Conservation (phyloP, 2,797 vertebrate species). For the Gymnoscopelus microlampas region DNA sequence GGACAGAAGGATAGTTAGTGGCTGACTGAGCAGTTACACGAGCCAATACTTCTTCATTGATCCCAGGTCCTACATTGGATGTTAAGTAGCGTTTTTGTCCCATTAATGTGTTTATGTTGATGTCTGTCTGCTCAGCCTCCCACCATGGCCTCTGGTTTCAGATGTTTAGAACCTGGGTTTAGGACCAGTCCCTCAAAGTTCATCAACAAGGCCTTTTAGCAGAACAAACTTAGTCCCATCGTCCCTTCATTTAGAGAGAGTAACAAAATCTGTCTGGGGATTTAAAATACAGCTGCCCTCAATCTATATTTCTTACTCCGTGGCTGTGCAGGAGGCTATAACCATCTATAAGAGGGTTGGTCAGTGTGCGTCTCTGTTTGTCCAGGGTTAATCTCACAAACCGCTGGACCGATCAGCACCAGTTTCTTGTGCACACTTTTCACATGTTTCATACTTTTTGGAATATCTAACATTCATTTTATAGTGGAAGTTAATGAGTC, state of each 20-base stretch:
- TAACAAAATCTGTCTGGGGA: no score
- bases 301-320: no score
- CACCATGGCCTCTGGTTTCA: conserved; percentile 16
- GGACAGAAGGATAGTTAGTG: conserved; percentile 77
- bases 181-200: conserved; percentile 17
- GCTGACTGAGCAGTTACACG: conserved; percentile 67
- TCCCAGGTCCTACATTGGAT: conserved; percentile 57
- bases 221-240: conserved; percentile 5
- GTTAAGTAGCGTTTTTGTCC: conserved; percentile 50
- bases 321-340: no score
- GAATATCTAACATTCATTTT: no score
- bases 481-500: no score
- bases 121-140: conserved; percentile 34
- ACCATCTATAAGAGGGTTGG: no score
- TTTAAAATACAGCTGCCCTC: no score
- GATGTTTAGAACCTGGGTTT: conserved; percentile 35
- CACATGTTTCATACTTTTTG: no score
- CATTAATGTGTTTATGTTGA: conserved; percentile 60
- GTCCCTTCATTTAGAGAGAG: conserved; percentile 35
- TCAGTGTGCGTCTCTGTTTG: no score
- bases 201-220: conserved; percentile 6
- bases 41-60: conserved; percentile 72
- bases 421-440: no score
- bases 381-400: no score
- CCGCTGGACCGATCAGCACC: no score